A percentile compares a stretch with the other conserved stretches of the same genome.
These are phyloP conservation scores for Prochilodus magdalenae DNA, from an alignment of 2,113 vertebrate species.

Conservation along the genomic window DNA sequence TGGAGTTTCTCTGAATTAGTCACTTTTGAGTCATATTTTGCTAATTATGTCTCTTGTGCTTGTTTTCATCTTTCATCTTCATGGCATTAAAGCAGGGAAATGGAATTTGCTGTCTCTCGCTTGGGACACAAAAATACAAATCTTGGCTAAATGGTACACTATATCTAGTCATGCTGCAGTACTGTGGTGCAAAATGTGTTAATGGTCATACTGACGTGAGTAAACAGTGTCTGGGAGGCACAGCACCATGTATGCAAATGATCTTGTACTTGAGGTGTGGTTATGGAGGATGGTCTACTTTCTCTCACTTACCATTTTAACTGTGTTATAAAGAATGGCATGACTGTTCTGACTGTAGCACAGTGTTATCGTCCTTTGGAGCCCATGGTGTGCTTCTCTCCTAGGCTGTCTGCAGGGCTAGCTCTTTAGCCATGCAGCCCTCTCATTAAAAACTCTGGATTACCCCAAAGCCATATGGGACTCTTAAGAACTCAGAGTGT, in stretches of 20 bases:
- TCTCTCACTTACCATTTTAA: slow-evolving; percentile 52
- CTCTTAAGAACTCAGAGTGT: slow-evolving; percentile 83
- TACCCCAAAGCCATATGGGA: slow-evolving; percentile 85
- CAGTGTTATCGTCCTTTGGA: slow-evolving; percentile 66
- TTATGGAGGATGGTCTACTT: background rate
- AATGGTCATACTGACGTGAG: background rate
- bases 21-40: background rate
- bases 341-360: slow-evolving; percentile 58
- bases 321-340: background rate
- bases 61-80: slow-evolving; percentile 16
- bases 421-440: slow-evolving; percentile 81
- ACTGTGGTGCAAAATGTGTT: background rate
- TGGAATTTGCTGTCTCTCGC: background rate
- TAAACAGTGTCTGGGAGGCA: background rate
- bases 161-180: background rate
- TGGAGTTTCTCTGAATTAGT: background rate
- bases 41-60: background rate
- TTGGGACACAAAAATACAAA: background rate
- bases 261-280: background rate
- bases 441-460: slow-evolving; percentile 81
- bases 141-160: slow-evolving; percentile 6
- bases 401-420: slow-evolving; percentile 87
- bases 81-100: background rate
- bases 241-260: background rate
- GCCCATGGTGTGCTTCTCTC: slow-evolving; percentile 69